Percentiles rank a stretch among this genome's conserved stretches.
These are phyloP conservation scores for Pocillopora meandrina DNA, from an alignment of 92 coral and sea anemone species.

Conservation along the genomic window DNA sequence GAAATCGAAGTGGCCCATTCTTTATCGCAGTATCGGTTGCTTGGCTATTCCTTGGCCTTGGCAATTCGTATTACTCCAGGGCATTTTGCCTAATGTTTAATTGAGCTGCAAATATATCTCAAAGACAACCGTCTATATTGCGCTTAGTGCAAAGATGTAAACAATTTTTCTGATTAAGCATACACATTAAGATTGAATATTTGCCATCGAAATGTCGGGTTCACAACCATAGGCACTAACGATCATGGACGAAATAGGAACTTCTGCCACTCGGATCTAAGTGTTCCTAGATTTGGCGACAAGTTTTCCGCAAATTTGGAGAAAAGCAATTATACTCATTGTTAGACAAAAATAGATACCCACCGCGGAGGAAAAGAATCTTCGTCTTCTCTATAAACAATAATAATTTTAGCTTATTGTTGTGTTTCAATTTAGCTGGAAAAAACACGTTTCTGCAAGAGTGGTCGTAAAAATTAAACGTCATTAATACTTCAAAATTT, in stretches of 20 bases:
- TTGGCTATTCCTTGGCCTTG: conserved; percentile 22
- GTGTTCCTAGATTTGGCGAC: not conserved
- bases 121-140: not conserved
- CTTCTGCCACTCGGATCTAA: not conserved
- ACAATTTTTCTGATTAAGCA: not conserved
- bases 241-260: not conserved
- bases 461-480: not conserved
- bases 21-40: conserved; percentile 10
- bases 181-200: conserved; percentile 11
- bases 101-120: not conserved
- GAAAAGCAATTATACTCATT: not conserved
- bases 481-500: not conserved
- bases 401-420: not conserved
- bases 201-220: not conserved
- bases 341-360: conserved; percentile 10
- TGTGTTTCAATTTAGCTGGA: conserved; percentile 6
- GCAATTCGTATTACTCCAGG: not conserved
- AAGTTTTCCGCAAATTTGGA: not conserved
- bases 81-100: not conserved
- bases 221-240: not conserved
- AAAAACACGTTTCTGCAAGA: conserved; percentile 8
- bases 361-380: conserved; percentile 11
- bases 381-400: conserved; percentile 5
- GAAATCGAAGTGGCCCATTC: conserved; percentile 1
- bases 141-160: not conserved